Percentiles rank a stretch among this genome's conserved stretches.
phyloP scores from a whole-genome alignment of 2,797 vertebrate genomes.

The Corythornis leucogaster region DNA sequence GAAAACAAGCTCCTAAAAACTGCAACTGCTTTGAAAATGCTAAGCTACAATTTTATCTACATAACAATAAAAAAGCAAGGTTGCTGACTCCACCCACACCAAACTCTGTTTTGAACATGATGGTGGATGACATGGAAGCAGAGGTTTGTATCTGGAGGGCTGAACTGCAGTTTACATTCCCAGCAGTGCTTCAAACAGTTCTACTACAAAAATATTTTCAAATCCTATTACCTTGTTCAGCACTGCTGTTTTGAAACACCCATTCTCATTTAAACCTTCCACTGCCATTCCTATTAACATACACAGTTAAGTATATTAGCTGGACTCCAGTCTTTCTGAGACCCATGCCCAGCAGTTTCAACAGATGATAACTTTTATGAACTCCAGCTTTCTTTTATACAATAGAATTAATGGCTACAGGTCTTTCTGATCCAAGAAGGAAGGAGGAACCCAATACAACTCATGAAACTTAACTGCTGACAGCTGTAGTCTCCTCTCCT shows the following conservation, averaged over 20 bases:
- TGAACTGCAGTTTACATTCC: neutral
- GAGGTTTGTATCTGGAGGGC: neutral
- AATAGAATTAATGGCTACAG: neutral
- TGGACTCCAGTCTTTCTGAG: neutral
- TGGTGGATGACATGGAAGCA: neutral
- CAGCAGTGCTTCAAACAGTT: neutral
- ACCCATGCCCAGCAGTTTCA: neutral
- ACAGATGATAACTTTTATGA: neutral
- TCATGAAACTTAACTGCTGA: accelerated
- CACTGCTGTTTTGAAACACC: neutral
- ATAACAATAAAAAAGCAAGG: neutral
- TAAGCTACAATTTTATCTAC: neutral
- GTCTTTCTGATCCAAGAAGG: neutral
- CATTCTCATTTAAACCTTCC: neutral
- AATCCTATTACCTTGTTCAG: neutral
- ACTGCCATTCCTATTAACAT: neutral
- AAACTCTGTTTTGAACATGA: neutral
- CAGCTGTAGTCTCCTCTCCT: neutral
- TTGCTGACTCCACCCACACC: neutral
- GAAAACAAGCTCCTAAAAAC: neutral
- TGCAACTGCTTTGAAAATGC: neutral
- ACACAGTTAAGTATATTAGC: neutral
- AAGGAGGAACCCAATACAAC: neutral
- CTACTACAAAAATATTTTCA: neutral
- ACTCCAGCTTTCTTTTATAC: neutral